Evolutionary conservation across 2,888 invertebrate genomes (phyloP).

Genomic region (Meiosimyza platycephala): DNA sequence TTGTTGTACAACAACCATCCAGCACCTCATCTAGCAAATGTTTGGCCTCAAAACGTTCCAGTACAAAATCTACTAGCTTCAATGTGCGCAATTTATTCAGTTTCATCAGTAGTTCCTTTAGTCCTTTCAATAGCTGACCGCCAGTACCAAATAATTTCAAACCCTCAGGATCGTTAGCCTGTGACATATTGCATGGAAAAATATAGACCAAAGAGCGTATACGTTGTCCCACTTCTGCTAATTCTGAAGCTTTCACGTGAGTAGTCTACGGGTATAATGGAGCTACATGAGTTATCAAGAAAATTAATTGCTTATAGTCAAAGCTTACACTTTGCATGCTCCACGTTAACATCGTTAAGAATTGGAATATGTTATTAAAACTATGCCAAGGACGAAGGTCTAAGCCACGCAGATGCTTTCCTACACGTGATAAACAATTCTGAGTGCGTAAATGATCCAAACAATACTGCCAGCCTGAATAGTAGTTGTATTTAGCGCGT

Average conservation of each 20-base stretch:
- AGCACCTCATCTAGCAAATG: constrained; percentile 80
- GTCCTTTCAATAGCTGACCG: constrained; percentile 74
- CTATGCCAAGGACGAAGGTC: constrained; percentile 80
- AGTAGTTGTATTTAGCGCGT: constrained; percentile 81
- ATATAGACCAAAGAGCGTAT: constrained; percentile 75
- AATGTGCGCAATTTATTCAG: constrained; percentile 74
- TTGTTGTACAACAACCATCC: constrained; percentile 72
- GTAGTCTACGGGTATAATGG: constrained; percentile 39
- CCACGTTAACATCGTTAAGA: constrained; percentile 84
- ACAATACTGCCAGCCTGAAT: constrained; percentile 80
- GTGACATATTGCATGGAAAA: constrained; percentile 81
- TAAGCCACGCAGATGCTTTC: constrained; percentile 74
- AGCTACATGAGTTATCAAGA: background rate
- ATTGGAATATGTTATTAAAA: constrained; percentile 85
- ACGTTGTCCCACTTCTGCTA: constrained; percentile 70
- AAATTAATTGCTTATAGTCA: background rate
- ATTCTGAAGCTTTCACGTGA: constrained; percentile 54
- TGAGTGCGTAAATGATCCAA: constrained; percentile 81
- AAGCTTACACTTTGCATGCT: constrained; percentile 72
- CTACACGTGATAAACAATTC: constrained; percentile 76
- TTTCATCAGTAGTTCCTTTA: constrained; percentile 77
- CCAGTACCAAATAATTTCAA: constrained; percentile 82
- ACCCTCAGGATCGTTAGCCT: constrained; percentile 72
- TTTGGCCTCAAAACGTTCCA: constrained; percentile 78
- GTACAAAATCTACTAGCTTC: constrained; percentile 79